Evolutionary conservation across 1,140 invertebrate genomes (phyloP).

Genomic region (Probaryconus sp.): DNA sequence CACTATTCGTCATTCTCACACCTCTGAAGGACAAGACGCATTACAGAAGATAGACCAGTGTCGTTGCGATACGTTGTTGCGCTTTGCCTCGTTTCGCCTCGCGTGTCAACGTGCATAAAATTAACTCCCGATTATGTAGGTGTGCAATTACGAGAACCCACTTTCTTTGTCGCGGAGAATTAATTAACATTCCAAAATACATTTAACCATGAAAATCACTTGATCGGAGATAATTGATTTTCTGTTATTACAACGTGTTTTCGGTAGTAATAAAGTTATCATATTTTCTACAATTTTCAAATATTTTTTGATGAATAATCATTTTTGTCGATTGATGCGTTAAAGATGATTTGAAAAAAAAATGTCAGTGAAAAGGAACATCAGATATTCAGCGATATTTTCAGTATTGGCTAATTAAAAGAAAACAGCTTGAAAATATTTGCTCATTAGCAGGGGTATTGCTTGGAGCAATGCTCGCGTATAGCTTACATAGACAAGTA

Average conservation of each 20-base stretch:
- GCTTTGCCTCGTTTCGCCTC: constrained; percentile 45
- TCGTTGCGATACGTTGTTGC: neutral
- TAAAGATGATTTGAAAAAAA: too few species aligned
- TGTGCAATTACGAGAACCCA: constrained; percentile 33
- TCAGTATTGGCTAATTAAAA: constrained; percentile 65
- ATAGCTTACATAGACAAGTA: constrained; percentile 49
- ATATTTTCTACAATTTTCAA: too few species aligned
- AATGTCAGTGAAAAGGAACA: too few species aligned
- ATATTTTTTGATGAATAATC: too few species aligned
- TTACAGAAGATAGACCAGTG: constrained; percentile 39
- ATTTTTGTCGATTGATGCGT: too few species aligned
- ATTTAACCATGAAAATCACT: too few species aligned
- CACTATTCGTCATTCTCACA: constrained; percentile 66
- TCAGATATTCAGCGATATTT: too few species aligned
- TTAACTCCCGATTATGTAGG: constrained; percentile 49
- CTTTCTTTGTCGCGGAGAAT: too few species aligned
- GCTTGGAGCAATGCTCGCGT: constrained; percentile 49
- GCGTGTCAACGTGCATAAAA: constrained; percentile 59
- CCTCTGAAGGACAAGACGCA: constrained; percentile 60
- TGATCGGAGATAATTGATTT: too few species aligned
- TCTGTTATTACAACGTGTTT: too few species aligned
- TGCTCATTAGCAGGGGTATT: constrained; percentile 60
- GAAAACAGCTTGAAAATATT: constrained; percentile 60
- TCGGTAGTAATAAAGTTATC: too few species aligned
- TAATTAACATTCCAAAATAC: too few species aligned